These are phyloP conservation scores for Poicephalus meyeri DNA, from an alignment of 2,113 vertebrate genomes.

Conservation along the genomic window DNA sequence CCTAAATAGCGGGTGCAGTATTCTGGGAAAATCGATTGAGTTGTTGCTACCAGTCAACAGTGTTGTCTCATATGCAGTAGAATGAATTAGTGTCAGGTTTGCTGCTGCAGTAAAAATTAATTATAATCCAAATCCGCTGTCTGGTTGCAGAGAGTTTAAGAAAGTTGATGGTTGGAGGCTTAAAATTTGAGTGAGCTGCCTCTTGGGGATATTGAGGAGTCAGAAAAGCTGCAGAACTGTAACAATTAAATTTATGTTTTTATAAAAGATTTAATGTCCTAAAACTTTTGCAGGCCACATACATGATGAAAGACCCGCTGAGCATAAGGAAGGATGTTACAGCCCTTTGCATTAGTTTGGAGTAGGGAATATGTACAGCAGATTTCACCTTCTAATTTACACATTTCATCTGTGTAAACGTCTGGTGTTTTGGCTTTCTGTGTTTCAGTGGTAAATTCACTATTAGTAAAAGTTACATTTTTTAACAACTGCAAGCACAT, in stretches of 20 bases:
- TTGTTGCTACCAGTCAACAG: background rate
- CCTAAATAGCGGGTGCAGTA: background rate
- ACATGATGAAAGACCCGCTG: background rate
- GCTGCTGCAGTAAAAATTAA: background rate
- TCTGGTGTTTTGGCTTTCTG: background rate
- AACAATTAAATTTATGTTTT: background rate
- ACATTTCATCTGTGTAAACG: background rate
- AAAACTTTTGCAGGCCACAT: fast-evolving
- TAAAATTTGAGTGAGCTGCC: background rate
- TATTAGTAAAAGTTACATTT: background rate
- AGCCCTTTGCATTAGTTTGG: background rate
- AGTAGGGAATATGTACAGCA: background rate
- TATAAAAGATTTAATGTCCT: background rate
- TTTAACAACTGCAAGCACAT: background rate
- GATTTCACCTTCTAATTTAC: background rate
- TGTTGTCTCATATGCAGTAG: background rate
- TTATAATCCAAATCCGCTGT: background rate
- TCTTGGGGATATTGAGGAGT: background rate
- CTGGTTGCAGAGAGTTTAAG: background rate
- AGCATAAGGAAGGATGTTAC: background rate
- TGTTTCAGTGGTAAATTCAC: background rate
- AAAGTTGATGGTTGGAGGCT: background rate
- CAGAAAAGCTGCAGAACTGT: background rate
- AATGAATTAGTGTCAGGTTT: background rate
- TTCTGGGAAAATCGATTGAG: background rate